Conservation (phyloP, 2,113 vertebrate species). For the Tichodroma muraria region DNA sequence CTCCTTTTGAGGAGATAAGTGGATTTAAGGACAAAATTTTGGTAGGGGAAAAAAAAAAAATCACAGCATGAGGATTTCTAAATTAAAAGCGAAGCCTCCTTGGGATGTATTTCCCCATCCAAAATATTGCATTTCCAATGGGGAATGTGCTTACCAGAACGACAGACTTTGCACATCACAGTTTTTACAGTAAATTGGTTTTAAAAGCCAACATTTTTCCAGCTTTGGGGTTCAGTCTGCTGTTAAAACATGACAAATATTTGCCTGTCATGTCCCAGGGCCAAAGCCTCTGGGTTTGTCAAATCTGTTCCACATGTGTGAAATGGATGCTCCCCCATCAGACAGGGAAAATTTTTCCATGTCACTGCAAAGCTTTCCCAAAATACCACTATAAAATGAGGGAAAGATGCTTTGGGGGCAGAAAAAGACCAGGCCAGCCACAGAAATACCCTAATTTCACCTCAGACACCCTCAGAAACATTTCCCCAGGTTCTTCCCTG, state of each 20-base stretch:
- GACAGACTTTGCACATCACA: background rate
- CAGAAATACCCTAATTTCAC: background rate
- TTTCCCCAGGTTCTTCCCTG: background rate
- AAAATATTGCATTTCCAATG: background rate
- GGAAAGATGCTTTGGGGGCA: background rate
- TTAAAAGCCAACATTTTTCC: background rate
- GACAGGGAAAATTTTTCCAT: background rate
- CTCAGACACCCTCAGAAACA: background rate
- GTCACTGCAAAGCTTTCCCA: background rate
- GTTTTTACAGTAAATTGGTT: background rate
- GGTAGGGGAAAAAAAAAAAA: background rate
- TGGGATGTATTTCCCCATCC: background rate
- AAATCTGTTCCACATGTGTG: background rate
- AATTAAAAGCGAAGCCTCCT: background rate
- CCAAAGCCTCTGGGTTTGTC: background rate
- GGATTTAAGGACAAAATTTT: background rate
- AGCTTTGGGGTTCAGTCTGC: background rate
- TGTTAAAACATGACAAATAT: background rate
- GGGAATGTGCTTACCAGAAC: background rate
- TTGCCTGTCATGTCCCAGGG: background rate
- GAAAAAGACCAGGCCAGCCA: background rate
- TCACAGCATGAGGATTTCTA: background rate
- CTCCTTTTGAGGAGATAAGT: background rate
- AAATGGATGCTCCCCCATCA: accelerated
- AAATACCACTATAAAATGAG: background rate